These are phyloP conservation scores for Siphamia tubifer DNA, from an alignment of 2,113 vertebrate genomes.

Conservation along the genomic window DNA sequence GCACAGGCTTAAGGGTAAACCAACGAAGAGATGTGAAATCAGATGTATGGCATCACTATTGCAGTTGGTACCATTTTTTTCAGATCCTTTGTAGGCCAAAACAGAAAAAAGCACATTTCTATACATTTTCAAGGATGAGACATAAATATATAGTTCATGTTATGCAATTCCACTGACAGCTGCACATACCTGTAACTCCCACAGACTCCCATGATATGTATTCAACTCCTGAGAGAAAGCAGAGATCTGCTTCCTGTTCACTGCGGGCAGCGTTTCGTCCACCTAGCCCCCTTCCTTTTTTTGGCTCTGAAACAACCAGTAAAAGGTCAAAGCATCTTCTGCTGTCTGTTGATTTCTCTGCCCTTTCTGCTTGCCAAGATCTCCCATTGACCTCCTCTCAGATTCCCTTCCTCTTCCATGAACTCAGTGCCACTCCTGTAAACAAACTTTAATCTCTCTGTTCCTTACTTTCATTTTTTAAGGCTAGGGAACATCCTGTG, in stretches of 20 bases:
- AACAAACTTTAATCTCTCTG: neutral
- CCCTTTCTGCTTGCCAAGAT: conserved; percentile 60
- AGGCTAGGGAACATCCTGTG: neutral
- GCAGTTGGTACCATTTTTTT: neutral
- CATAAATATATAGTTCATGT: neutral
- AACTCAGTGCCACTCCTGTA: neutral
- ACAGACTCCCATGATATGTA: neutral
- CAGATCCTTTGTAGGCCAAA: too few species aligned
- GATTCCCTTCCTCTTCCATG: neutral
- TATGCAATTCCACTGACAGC: conserved; percentile 15
- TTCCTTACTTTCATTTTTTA: neutral
- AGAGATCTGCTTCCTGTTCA: conserved; percentile 29
- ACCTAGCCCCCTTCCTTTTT: conserved; percentile 23
- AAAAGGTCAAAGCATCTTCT: conserved; percentile 68
- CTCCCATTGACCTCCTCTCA: conserved; percentile 51
- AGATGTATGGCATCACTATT: too few species aligned
- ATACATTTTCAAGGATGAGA: neutral
- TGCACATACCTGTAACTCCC: conserved; percentile 10
- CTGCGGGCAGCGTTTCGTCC: conserved; percentile 34
- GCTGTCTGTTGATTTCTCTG: conserved; percentile 42
- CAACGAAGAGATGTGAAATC: neutral
- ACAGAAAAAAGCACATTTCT: too few species aligned
- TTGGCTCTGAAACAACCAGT: conserved; percentile 45
- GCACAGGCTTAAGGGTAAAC: conserved; percentile 43
- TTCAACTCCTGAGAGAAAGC: neutral